phyloP scores from a whole-genome alignment of 1,140 invertebrate species.

The Chironomus striatipennis region DNA sequence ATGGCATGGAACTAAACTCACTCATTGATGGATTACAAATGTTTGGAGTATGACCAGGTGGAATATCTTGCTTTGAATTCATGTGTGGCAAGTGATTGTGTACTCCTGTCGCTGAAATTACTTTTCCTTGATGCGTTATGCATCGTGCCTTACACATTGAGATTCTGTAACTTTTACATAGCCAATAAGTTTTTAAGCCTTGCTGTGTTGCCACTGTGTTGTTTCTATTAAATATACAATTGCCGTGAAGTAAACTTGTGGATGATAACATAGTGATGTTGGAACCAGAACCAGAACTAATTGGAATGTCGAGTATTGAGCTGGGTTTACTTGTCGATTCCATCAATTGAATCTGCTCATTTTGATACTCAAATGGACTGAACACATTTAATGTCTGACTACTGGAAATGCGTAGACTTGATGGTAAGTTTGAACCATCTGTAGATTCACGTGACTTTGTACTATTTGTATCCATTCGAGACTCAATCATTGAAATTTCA shows the following conservation, averaged over 20 bases:
- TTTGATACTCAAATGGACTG: neutral
- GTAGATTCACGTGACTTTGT: neutral
- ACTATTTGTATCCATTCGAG: neutral
- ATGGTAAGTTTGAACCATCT: neutral
- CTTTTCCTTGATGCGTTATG: constrained; percentile 38
- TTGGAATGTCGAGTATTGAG: neutral
- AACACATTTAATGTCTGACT: neutral
- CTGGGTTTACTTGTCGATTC: neutral
- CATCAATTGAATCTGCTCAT: neutral
- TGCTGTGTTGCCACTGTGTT: constrained; percentile 41
- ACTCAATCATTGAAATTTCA: constrained; percentile 34
- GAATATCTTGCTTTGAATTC: constrained; percentile 25
- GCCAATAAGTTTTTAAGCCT: constrained; percentile 41
- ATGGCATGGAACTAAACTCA: neutral
- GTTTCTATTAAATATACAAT: constrained; percentile 40
- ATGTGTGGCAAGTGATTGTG: constrained; percentile 40
- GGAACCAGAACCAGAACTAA: constrained; percentile 24
- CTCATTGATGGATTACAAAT: neutral
- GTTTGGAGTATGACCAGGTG: constrained; percentile 4
- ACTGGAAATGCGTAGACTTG: neutral
- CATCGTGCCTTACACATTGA: constrained; percentile 40
- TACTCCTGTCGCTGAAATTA: constrained; percentile 39
- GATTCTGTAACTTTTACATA: constrained; percentile 40
- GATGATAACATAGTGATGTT: constrained; percentile 40
- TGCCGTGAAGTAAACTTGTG: constrained; percentile 39